Conservation (phyloP, 2,113 vertebrate species). For the Podarcis cretensis region DNA sequence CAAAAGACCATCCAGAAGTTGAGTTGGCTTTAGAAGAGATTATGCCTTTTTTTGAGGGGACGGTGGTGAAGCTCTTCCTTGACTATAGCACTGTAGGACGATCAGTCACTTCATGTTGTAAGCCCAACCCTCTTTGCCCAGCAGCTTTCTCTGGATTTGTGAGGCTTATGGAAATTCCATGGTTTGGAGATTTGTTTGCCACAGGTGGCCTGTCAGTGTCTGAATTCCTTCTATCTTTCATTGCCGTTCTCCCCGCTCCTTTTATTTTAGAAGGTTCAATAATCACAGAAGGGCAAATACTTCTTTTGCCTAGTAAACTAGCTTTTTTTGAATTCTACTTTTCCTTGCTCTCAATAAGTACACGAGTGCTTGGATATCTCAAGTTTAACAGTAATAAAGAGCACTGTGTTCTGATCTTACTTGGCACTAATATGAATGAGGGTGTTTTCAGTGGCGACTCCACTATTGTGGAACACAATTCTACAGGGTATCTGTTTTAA, state of each 20-base stretch:
- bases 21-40: neutral
- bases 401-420: neutral
- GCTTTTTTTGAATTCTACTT: neutral
- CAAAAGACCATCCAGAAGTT: too few species aligned
- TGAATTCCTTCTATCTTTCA: neutral
- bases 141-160: neutral
- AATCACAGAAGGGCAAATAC: neutral
- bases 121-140: neutral
- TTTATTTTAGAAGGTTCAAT: neutral
- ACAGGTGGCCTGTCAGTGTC: neutral
- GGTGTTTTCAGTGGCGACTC: neutral
- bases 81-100: neutral
- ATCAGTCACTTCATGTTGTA: neutral
- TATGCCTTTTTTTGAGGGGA: neutral
- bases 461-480: too few species aligned
- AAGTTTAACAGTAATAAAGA: neutral
- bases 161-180: too few species aligned
- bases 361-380: neutral
- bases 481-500: too few species aligned
- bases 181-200: neutral
- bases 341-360: neutral
- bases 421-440: neutral
- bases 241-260: neutral
- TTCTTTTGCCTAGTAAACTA: neutral
- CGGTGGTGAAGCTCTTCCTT: neutral